Evolutionary conservation across 2,113 vertebrate species (phyloP), one percentile per base, ranked within the genome.

Genomic region (Pseudolaguvia tuberculata): DNA sequence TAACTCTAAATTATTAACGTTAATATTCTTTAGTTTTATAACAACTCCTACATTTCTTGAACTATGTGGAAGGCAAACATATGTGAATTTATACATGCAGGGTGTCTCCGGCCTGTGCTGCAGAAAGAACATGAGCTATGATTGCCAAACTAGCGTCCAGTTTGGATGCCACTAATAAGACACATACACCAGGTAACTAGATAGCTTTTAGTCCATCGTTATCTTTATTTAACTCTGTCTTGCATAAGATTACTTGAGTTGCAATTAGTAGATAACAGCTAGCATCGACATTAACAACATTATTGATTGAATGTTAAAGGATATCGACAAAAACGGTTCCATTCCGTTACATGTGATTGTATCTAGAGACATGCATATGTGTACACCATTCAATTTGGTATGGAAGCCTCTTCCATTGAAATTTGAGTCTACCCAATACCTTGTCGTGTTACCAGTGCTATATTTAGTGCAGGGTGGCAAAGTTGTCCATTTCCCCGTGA

Each of bases 391-490:
- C 12, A 17, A 52, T 67, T 53, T 63, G 50, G 39, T 47, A 50
- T 31, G 25, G 45, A 58, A 68, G 56, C 39, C 11, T 59, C 35
- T 78, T 51, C 57, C 11, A 9, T 42, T 81, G 86, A 87, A 87
- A 87, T 74, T 12, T 29, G 74, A 86, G 69, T 69, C 39, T 12
- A 12, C 23, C 48, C 72, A 55, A 65, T 56, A 35, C 67, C 78
- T 73, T 27, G 25, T 73, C 56, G 18, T 59, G 70, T 68, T 73
- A 39, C 62, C 77, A 67, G 74, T 27, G 78, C 90, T 91, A 91
- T 88, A 81, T 92, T 91, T 90, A 91, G 90, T 61, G 48, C 11
- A 0, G 29, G 72, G 4, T 57, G 59, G 23, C 75, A 29, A 61
- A 83, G 57, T 79, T 80, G 73, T 77, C 79, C 73, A 11, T 69